phyloP scores from a whole-genome alignment of 1,140 invertebrate genomes.

The Neodiprion fabricii region DNA sequence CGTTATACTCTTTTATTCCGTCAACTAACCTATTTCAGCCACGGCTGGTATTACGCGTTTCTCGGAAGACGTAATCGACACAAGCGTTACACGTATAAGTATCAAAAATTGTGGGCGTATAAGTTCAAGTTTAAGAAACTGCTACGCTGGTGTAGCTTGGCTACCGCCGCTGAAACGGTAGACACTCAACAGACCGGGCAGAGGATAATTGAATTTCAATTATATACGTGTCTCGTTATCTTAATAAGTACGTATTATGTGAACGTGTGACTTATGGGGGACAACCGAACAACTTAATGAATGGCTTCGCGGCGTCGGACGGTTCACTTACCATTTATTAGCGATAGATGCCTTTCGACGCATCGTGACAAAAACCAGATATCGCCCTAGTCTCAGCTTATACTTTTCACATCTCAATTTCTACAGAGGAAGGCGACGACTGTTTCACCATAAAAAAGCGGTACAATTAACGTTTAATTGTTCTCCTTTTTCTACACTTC shows the following conservation, averaged over 20 bases:
- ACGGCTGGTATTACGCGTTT: background rate
- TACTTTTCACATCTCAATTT: no score
- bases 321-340: background rate
- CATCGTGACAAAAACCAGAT: background rate
- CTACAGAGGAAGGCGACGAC: no score
- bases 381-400: no score
- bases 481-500: no score
- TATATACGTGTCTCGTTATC: background rate
- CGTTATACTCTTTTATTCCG: background rate
- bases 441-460: no score
- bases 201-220: background rate
- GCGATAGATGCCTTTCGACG: background rate
- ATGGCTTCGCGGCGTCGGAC: background rate
- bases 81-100: background rate
- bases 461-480: no score
- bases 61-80: background rate
- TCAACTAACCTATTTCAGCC: background rate
- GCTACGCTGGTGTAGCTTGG: background rate
- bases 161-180: background rate
- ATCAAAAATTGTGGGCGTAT: background rate
- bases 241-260: background rate
- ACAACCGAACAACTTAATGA: background rate
- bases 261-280: conserved; percentile 4
- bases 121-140: background rate
- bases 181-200: background rate